Conservation (phyloP, 2,113 vertebrate species). For the Camelus dromedarius region DNA sequence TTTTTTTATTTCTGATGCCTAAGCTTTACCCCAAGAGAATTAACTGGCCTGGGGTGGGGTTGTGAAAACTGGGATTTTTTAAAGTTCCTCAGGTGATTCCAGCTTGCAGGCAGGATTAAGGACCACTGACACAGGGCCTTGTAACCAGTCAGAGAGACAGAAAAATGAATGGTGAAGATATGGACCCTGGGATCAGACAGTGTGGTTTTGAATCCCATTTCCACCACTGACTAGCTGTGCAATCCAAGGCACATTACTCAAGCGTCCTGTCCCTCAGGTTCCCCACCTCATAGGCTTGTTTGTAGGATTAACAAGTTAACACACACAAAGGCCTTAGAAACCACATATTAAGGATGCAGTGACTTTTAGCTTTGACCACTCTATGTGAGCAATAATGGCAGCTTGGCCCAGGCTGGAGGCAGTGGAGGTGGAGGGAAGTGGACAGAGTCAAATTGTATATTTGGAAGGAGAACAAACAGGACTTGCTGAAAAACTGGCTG, state of each 20-base stretch:
- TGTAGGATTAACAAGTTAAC: not conserved
- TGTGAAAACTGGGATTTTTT: not conserved
- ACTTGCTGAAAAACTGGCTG: not conserved
- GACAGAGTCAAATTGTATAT: not conserved
- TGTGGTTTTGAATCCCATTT: not conserved
- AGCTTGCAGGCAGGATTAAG: not conserved
- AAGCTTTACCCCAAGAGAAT: not conserved
- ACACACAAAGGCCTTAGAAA: not conserved
- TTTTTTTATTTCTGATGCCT: not conserved
- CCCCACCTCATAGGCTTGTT: not conserved
- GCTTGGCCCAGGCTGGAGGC: not conserved
- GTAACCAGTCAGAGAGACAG: not conserved
- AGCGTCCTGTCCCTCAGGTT: not conserved
- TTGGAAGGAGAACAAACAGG: not conserved
- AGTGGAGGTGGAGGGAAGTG: not conserved
- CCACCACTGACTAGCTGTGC: not conserved
- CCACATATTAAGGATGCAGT: not conserved
- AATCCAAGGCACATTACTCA: not conserved
- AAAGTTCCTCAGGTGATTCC: not conserved
- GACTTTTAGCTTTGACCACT: not conserved
- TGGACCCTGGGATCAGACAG: not conserved
- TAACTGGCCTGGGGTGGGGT: not conserved
- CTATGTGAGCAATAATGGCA: not conserved
- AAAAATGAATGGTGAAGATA: not conserved
- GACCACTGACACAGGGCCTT: not conserved